Evolutionary conservation across 2,113 vertebrate species (phyloP).

Genomic region (Eulemur rufifrons): DNA sequence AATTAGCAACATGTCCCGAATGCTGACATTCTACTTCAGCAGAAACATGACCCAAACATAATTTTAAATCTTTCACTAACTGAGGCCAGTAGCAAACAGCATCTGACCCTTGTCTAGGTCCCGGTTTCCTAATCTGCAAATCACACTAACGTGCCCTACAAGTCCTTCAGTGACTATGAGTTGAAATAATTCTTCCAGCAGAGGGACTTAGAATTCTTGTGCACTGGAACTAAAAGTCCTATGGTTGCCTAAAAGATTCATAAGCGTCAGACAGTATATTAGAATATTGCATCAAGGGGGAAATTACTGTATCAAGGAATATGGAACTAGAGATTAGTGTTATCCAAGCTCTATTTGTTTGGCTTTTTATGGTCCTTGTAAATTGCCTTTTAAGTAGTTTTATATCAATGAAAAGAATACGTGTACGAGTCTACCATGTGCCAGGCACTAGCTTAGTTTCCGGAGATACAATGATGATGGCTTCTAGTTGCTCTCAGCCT

Average conservation of each 20-base stretch:
- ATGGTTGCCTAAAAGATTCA: slow-evolving; percentile 4
- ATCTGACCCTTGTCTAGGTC: not conserved
- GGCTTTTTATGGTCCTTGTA: slow-evolving; percentile 36
- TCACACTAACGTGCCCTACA: not conserved
- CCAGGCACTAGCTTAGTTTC: not conserved
- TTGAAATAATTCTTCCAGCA: slow-evolving; percentile 9
- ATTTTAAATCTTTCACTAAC: slow-evolving; percentile 17
- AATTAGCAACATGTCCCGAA: slow-evolving; percentile 27
- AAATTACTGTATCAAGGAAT: not conserved
- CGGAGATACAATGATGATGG: not conserved
- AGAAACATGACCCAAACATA: not conserved
- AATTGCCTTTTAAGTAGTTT: slow-evolving; percentile 10
- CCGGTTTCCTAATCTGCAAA: not conserved
- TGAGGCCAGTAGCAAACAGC: not conserved
- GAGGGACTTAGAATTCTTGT: not conserved
- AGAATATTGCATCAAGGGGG: not conserved
- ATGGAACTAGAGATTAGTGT: not conserved
- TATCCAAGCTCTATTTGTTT: not conserved
- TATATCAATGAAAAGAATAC: not conserved
- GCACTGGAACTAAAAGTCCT: not conserved
- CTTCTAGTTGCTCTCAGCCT: not conserved
- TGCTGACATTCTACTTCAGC: not conserved
- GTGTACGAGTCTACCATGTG: not conserved
- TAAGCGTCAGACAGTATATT: not conserved
- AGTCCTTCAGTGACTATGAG: not conserved